Base-by-base conservation (phyloP, 37 sponge, comb jelly and placozoan genomes). In the Corticium candelabrum region DNA sequence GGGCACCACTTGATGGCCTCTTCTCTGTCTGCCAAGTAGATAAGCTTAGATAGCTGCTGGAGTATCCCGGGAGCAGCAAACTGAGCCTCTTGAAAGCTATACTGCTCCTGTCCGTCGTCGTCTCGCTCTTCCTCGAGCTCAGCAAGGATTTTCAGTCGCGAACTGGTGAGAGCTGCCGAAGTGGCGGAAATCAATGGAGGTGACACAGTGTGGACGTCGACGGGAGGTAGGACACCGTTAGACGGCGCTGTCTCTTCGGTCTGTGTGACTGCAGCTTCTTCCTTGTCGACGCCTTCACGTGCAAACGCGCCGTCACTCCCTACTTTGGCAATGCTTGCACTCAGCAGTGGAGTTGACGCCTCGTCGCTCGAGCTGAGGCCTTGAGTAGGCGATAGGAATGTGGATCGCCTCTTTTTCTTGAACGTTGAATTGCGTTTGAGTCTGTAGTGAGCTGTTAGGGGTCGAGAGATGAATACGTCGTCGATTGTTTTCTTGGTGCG, bases 61-160 rank as follows among this genome's bases (percentile, higher is more conserved):
- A 86, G 75, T 37, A 86, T 82, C 7, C 87, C 87, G 2, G 87
- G 76, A 69, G 82, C 82, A 32, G 82, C 82, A 78, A 86, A 86
- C 68, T 84, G 81, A 2, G 82, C 79, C 40, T 86, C 87, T 3
- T 84, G 40, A 39, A 86, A 86, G 35, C 35, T 81, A 40, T 62
- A 40, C 33, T 41, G 56, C 3, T 2, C 68, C 3, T 76, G 67
- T 11, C 29, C 7, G 40, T 32, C 56, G 2, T 33, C 69, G n/a
- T 80, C 81, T 15, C 35, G 43, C 34, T 50, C 81, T 5, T 29
- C 37, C 34, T 80, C 81, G 15, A 27, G 11, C 21, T 50, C 62
- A 21, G 62, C 62, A 21, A 50, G 62, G 21, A 50, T 50, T 50
- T 50, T 11, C 11, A 50, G 15, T 11, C 62, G 62, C 11, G 62